A percentile compares a stretch with the other conserved stretches of the same genome.
Evolutionary conservation across 2,113 vertebrate species (phyloP).

Genomic region (Megalops atlanticus): DNA sequence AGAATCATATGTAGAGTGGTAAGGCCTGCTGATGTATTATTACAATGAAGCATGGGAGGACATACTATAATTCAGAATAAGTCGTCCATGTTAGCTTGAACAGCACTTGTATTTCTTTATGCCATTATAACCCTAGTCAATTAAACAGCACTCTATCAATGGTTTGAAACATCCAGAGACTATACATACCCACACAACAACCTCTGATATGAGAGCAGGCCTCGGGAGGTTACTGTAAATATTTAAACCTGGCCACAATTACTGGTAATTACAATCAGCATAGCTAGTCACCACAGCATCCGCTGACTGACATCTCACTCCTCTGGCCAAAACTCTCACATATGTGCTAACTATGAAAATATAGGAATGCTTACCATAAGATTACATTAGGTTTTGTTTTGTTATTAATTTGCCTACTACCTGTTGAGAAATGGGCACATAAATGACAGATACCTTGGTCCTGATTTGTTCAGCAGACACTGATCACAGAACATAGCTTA

Average conservation of each 20-base stretch:
- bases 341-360: neutral
- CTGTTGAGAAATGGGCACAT: neutral
- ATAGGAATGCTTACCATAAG: neutral
- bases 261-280: slow-evolving; percentile 18
- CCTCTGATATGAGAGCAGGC: neutral
- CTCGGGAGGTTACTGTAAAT: neutral
- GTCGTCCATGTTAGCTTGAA: neutral
- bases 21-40: too few relatives aligned
- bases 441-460: too few relatives aligned
- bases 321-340: neutral
- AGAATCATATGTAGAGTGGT: too few relatives aligned
- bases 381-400: neutral
- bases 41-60: too few relatives aligned
- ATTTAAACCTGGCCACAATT: slow-evolving; percentile 15
- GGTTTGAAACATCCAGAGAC: neutral
- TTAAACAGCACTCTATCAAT: neutral
- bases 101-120: neutral
- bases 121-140: neutral
- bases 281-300: slow-evolving; percentile 5
- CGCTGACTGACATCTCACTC: neutral
- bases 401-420: too few relatives aligned
- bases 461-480: too few relatives aligned
- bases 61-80: too few relatives aligned
- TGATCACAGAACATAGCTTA: too few relatives aligned
- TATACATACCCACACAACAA: neutral